These are phyloP conservation scores for Siniperca chuatsi DNA, from an alignment of 2,113 vertebrate genomes.

Conservation along the genomic window DNA sequence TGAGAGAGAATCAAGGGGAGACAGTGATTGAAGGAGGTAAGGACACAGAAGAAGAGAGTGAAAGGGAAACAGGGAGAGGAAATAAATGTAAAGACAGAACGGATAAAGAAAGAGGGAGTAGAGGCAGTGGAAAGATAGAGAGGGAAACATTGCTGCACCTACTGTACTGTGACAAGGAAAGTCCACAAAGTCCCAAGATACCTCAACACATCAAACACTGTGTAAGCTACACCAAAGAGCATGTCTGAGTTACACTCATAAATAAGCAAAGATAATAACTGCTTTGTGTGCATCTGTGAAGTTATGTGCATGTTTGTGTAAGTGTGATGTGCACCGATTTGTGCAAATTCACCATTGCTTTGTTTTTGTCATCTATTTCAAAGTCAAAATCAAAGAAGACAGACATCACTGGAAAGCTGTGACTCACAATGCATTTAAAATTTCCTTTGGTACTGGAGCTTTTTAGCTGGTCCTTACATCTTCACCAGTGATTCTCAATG, in stretches of 20 bases:
- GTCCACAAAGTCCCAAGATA: conserved; percentile 46
- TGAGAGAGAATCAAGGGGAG: conserved; percentile 10
- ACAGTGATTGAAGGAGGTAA: conserved; percentile 16
- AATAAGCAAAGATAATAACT: conserved; percentile 51
- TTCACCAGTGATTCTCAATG: conserved; percentile 45
- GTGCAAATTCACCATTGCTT: conserved; percentile 28
- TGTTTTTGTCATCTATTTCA: conserved; percentile 37
- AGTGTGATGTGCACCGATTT: conserved; percentile 9
- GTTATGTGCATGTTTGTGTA: conserved; percentile 27
- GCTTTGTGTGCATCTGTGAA: conserved; percentile 33
- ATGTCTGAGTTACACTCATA: conserved; percentile 52
- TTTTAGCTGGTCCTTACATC: conserved; percentile 51
- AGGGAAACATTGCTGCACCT: conserved; percentile 1
- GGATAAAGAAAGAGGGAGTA: conserved; percentile 3
- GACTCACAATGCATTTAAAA: conserved; percentile 31
- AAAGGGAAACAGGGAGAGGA: not conserved
- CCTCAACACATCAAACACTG: conserved; percentile 54
- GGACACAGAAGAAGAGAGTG: not conserved
- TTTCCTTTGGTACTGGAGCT: conserved; percentile 36
- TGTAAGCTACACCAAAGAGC: conserved; percentile 50
- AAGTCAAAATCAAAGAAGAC: conserved; percentile 31
- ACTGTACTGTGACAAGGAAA: conserved; percentile 38
- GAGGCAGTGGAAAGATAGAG: not conserved
- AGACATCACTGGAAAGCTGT: conserved; percentile 23
- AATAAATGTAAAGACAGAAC: conserved; percentile 6